Evolutionary conservation across 2,113 vertebrate genomes (phyloP).

Genomic region (Misgurnus anguillicaudatus): DNA sequence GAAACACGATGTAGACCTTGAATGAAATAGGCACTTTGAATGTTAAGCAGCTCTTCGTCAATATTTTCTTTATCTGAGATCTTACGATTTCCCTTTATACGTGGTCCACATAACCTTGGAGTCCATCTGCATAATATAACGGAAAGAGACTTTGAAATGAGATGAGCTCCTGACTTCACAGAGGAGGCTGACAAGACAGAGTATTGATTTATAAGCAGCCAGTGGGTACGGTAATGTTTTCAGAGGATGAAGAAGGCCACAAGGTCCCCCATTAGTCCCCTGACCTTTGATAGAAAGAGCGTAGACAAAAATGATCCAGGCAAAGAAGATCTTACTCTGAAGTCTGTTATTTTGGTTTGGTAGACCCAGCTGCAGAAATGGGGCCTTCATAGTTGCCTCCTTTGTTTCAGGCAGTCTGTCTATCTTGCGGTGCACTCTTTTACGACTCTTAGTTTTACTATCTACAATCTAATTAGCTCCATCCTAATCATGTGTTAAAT

Average conservation of each 20-base stretch:
- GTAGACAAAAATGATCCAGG: slow-evolving; percentile 59
- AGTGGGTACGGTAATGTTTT: slow-evolving; percentile 68
- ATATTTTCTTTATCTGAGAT: background rate
- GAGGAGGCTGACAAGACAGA: slow-evolving; percentile 64
- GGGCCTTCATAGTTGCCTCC: background rate
- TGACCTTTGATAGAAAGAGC: slow-evolving; percentile 72
- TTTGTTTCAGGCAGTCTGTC: slow-evolving; percentile 16
- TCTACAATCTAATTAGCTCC: slow-evolving; percentile 72
- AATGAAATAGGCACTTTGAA: slow-evolving; percentile 5
- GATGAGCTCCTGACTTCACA: slow-evolving; percentile 71
- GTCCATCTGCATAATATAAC: slow-evolving; percentile 66
- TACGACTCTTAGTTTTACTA: slow-evolving; percentile 72
- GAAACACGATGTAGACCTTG: slow-evolving; percentile 14
- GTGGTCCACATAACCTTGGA: slow-evolving; percentile 19
- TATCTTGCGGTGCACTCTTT: slow-evolving; percentile 38
- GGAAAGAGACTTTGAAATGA: slow-evolving; percentile 72
- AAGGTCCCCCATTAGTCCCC: slow-evolving; percentile 78
- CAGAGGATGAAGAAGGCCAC: slow-evolving; percentile 72
- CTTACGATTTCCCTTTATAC: background rate
- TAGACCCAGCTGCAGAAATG: slow-evolving; percentile 41
- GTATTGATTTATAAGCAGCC: slow-evolving; percentile 77
- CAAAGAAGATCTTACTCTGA: slow-evolving; percentile 48
- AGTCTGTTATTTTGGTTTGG: slow-evolving; percentile 73
- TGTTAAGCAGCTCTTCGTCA: background rate
- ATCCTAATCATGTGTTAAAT: slow-evolving; percentile 74